A percentile compares a stretch with the other conserved stretches of the same genome.
Conservation (phyloP, 2,888 invertebrate species). For the Trichogramma evanescens region DNA sequence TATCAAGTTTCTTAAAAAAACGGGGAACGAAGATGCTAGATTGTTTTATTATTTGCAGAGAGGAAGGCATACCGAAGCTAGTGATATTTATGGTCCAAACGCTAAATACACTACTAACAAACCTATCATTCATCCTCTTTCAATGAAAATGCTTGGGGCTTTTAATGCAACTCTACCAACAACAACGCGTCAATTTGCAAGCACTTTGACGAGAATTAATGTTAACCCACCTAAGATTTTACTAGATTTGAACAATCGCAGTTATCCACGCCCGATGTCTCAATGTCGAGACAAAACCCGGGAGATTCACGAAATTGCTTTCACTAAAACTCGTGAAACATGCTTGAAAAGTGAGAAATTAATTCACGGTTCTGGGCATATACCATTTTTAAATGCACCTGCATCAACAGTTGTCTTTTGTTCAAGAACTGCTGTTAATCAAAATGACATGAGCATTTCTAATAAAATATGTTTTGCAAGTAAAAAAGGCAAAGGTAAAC, state of each 20-base stretch:
- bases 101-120: slow-evolving; percentile 13
- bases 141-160: slow-evolving; percentile 33
- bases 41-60: slow-evolving; percentile 65
- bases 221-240: not conserved
- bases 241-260: not conserved
- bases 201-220: not conserved
- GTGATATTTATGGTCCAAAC: slow-evolving; percentile 18
- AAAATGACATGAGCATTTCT: not conserved
- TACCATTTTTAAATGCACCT: slow-evolving; percentile 42
- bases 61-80: slow-evolving; percentile 45
- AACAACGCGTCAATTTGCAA: slow-evolving; percentile 34
- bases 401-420: slow-evolving; percentile 28
- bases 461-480: no score
- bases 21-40: slow-evolving; percentile 59
- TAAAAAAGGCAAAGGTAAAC: slow-evolving; percentile 24
- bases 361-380: slow-evolving; percentile 9
- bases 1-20: slow-evolving; percentile 59
- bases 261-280: slow-evolving; percentile 39
- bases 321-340: slow-evolving; percentile 38
- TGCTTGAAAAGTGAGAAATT: slow-evolving; percentile 30
- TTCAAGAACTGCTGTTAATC: slow-evolving; percentile 14
- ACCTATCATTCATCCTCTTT: slow-evolving; percentile 19
- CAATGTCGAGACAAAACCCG: slow-evolving; percentile 29
- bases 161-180: slow-evolving; percentile 40
- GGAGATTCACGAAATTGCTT: slow-evolving; percentile 33